phyloP scores from a whole-genome alignment of 2,113 vertebrate species.

The Eulacestoma nigropectus region DNA sequence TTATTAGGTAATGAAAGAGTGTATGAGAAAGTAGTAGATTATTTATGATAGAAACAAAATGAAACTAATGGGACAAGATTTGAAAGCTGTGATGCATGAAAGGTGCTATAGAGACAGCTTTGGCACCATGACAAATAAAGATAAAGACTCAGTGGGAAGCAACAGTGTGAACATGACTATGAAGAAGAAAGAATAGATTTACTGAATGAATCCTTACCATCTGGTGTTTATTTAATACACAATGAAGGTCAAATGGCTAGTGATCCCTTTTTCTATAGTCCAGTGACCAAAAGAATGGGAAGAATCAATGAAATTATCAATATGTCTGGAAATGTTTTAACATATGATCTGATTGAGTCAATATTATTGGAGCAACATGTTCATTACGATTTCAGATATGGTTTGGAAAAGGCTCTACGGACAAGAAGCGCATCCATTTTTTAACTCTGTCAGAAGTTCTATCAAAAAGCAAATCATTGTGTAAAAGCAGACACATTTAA shows the following conservation, averaged over 20 bases:
- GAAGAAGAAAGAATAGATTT: slow-evolving; percentile 83
- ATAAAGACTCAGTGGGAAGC: slow-evolving; percentile 86
- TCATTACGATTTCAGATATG: slow-evolving; percentile 65
- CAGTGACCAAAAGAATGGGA: slow-evolving; percentile 79
- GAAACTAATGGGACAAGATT: slow-evolving; percentile 85
- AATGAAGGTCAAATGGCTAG: slow-evolving; percentile 88
- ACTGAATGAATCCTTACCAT: slow-evolving; percentile 86
- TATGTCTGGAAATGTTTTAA: slow-evolving; percentile 79
- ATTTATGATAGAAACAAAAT: slow-evolving; percentile 84
- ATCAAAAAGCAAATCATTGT: not conserved
- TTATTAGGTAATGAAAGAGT: slow-evolving; percentile 81
- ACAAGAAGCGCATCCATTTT: not conserved
- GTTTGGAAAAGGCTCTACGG: not conserved
- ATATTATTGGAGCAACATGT: slow-evolving; percentile 72
- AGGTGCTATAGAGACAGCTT: slow-evolving; percentile 77
- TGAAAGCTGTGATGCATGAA: slow-evolving; percentile 84
- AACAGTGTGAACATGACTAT: slow-evolving; percentile 82
- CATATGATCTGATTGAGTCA: slow-evolving; percentile 78
- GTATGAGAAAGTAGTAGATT: slow-evolving; percentile 80
- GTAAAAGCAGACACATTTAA: not conserved
- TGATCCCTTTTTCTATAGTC: slow-evolving; percentile 81
- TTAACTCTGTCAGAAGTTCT: not conserved
- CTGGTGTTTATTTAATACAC: slow-evolving; percentile 92
- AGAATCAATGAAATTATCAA: slow-evolving; percentile 84
- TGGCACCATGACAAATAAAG: slow-evolving; percentile 80